Evolutionary conservation across 2,113 vertebrate species (phyloP), one percentile per base, ranked within the genome.

Genomic region (Mola mola): DNA sequence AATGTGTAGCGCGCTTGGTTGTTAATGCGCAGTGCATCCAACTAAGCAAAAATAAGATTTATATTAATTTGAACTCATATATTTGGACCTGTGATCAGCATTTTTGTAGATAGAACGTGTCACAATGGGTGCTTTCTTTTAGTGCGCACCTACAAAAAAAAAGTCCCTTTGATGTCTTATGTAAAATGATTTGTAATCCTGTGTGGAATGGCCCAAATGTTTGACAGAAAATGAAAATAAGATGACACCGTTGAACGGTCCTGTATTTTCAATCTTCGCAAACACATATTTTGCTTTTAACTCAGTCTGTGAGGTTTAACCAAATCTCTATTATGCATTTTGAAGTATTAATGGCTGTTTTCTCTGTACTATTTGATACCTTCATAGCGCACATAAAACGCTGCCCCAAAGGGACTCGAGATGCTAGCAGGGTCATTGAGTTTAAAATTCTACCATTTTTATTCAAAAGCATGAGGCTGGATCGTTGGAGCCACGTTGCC

Each of bases 371-470:
- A 5, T 17, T 57, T 51, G 29, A 47, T 33, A 42, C 65, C 41
- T 58, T 64, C 16, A 51, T 57, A 41, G 10, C 17, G 59, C 42
- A 41, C 34, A 36, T 5, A 29, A 66, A 78, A 60, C 12, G 7
- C 0, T 0, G 24, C 15, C 2, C 4, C 29, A 24, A 16, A 43
- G 31, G 47, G 25, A 43, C 31, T 33, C 1, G 0, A 22, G 28
- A 48, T 51, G 28, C 42, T 56, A 49, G 19, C 16, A 3, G 41
- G 34, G 36, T 68, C 36, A 21, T 2, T 21, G 24, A 62, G 37
- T 29, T 62, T 33, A 20, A 66, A 33, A 41, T 57, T 46, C 36
- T 25, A 5, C 10, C 47, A 24, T 38, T 26, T 41, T 38, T 13
- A 44, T 46, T 4, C 1, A 38, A 33, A 52, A 38, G 20, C 0